Evolutionary conservation across 2,888 invertebrate genomes (phyloP), one percentile per base, ranked within the genome.

Genomic region (Acanthosepion lycidas): DNA sequence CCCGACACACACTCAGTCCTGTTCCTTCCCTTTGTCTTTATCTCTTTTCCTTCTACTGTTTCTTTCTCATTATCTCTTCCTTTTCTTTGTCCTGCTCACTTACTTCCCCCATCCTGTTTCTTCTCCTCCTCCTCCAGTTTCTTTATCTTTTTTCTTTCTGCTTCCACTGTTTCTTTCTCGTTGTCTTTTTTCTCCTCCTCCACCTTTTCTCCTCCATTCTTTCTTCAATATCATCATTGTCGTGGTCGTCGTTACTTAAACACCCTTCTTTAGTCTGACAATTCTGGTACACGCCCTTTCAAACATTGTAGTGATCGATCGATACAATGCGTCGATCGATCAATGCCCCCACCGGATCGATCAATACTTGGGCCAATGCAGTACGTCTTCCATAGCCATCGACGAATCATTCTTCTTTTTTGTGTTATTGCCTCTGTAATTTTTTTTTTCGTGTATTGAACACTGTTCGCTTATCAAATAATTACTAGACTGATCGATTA

Each of bases 361-460:
- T 78, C 78, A 78, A 78, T 78, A 78, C 15, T n/a, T 28, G 9
- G 78, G 78, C 78, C 78, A 64, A 78, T 78, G 78, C 78, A 78
- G 78, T 78, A n/a, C 78, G 78, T n/a, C 78, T 78, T 78, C 78
- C n/a, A n/a, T 78, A 78, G 78, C n/a, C n/a, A n/a, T 78, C 78
- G n/a, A 9, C n/a, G n/a, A 78, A 78, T 8, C n/a, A 78, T 78
- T 78, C 9, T 78, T n/a, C 12, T 78, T n/a, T 78, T n/a, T 78
- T n/a, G 12, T n/a, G 9, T 8, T n/a, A 78, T n/a, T 78, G n/a
- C n/a, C 9, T 6, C 8, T 78, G 78, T 78, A 78, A n/a, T 78
- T n/a, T n/a, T 78, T 64, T 33, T 78, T n/a, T n/a, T 28, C n/a
- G n/a, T n/a, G n/a, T 78, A 78, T 78, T 78, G 59, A 59, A 59